Evolutionary conservation across 2,113 vertebrate genomes (phyloP), one percentile per base, ranked within the genome.

Genomic region (Martes martes): DNA sequence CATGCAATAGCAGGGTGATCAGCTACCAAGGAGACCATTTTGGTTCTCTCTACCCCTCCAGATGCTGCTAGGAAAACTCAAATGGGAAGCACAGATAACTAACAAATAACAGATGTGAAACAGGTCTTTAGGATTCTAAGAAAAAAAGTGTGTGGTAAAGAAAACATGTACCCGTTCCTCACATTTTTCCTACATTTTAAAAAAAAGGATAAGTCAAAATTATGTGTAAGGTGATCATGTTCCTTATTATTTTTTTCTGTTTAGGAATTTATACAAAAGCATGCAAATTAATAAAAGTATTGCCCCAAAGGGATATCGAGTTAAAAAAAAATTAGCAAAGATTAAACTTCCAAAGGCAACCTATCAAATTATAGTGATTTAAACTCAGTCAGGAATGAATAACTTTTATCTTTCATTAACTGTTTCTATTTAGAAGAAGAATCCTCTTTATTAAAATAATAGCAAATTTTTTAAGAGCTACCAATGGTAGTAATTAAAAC

Each of bases 381-480:
- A 42, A 47, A 42, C 15, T 87, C 83, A 69, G 0, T 6, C 18
- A 65, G 4, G 13, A 47, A 63, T 79, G 14, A 16, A 33, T 36
- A 67, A 89, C 69, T 96, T 86, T 92, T 21, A 74, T 45, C 67
- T 80, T 95, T 92, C 23, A 87, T 5, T 86, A n/a, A 86, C 63
- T 90, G 24, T 55, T 28, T 87, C 45, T 79, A 36, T 55, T 94
- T 55, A 19, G 57, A 52, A 39, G 7, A 83, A 87, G 7, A 87
- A 88, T 69, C n/a, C 1, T 90, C 71, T 82, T 89, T 18, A 42
- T 50, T 92, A 85, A 96, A 67, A 61, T 57, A 93, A 79, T 71
- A 95, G 73, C 31, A 90, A 24, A 24, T 63, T 93, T 15, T 73
- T 73, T 23, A n/a, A 96, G 61, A 76, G 33, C 55, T 15, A 59